Percentiles rank a stretch among this genome's conserved stretches.
phyloP scores from a whole-genome alignment of 2,113 vertebrate genomes.

The Heterotilapia buettikoferi region DNA sequence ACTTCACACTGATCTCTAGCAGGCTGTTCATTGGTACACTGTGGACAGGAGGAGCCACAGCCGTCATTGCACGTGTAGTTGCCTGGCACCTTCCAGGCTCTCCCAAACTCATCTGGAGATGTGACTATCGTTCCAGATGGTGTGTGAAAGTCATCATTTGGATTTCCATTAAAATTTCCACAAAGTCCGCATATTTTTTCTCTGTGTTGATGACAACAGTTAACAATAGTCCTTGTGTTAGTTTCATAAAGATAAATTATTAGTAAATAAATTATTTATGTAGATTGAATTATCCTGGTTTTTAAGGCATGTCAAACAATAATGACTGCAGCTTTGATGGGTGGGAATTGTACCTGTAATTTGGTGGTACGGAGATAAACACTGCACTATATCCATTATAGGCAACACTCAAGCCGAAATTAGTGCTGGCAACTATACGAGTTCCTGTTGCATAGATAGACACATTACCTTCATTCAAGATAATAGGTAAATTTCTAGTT shows the following conservation, averaged over 20 bases:
- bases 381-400: conserved; percentile 41
- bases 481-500: conserved; percentile 31
- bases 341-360: conserved; percentile 20
- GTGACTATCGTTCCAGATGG: conserved; percentile 12
- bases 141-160: conserved; percentile 42
- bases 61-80: conserved; percentile 23
- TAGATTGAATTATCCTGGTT: no score
- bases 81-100: conserved; percentile 38
- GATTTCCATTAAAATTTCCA: conserved; percentile 62
- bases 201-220: neutral
- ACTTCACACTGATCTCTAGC: conserved; percentile 25
- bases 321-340: neutral
- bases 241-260: neutral
- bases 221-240: accelerated
- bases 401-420: conserved; percentile 52
- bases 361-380: conserved; percentile 30
- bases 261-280: neutral
- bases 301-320: neutral
- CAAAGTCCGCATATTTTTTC: conserved; percentile 55
- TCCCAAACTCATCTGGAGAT: conserved; percentile 14
- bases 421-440: conserved; percentile 10
- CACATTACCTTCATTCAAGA: neutral
- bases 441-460: conserved; percentile 34
- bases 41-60: conserved; percentile 15
- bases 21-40: neutral